Conservation (phyloP, 2,888 invertebrate species). For the Ennomos erosarius region DNA sequence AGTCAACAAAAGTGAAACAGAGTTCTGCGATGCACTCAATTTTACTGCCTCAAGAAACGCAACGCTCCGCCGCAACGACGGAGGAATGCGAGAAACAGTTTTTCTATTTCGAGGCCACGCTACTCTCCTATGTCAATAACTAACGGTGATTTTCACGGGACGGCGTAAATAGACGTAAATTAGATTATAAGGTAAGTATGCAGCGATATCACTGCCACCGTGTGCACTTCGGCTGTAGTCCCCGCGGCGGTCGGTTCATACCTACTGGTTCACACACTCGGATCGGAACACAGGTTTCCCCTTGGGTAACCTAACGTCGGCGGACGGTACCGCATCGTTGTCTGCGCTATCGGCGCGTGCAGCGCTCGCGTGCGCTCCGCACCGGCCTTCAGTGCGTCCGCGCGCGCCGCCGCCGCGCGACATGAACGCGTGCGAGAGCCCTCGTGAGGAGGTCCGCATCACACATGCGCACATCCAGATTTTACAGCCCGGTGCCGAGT, state of each 20-base stretch:
- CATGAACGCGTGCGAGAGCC: constrained; percentile 49
- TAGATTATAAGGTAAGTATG: constrained; percentile 34
- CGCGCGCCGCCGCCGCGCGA: constrained; percentile 62
- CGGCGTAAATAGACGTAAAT: constrained; percentile 26
- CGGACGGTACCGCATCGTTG: constrained; percentile 18
- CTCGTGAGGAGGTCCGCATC: constrained; percentile 46
- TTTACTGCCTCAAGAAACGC: constrained; percentile 26
- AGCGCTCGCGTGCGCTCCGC: constrained; percentile 19
- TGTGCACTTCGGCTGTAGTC: constrained; percentile 24
- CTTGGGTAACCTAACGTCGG: constrained; percentile 8
- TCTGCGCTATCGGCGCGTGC: constrained; percentile 28
- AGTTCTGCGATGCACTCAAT: constrained; percentile 28
- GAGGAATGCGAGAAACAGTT: constrained; percentile 16
- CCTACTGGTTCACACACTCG: background rate
- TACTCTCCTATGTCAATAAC: constrained; percentile 7
- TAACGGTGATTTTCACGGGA: constrained; percentile 13
- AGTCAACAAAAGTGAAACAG: constrained; percentile 42
- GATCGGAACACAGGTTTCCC: constrained; percentile 15
- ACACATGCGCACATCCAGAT: constrained; percentile 63
- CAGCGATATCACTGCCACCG: constrained; percentile 13
- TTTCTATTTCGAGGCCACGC: constrained; percentile 8
- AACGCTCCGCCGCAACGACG: constrained; percentile 9
- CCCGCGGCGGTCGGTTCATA: constrained; percentile 6
- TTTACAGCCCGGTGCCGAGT: constrained; percentile 62
- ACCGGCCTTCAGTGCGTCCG: constrained; percentile 40